A percentile compares a stretch with the other conserved stretches of the same genome.
phyloP scores from a whole-genome alignment of 2,113 vertebrate species.

The Odobenus rosmarus region DNA sequence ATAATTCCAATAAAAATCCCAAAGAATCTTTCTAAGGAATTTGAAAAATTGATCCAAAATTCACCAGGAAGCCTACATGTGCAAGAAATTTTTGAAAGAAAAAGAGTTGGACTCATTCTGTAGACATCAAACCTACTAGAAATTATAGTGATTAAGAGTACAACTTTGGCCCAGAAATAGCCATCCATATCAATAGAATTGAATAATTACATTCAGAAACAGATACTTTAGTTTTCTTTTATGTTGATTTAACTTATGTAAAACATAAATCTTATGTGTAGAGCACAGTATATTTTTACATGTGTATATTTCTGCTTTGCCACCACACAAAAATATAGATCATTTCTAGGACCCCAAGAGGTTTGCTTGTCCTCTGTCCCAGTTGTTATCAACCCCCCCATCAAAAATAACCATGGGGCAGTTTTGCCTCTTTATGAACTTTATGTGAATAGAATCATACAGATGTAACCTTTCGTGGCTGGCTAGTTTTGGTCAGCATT shows the following conservation, averaged over 20 bases:
- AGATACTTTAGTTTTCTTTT: not conserved
- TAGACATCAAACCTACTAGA: not conserved
- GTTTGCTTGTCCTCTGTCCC: not conserved
- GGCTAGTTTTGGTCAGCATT: not conserved
- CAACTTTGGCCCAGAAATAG: not conserved
- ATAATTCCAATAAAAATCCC: not conserved
- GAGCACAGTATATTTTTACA: not conserved
- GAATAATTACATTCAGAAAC: not conserved
- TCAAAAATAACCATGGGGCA: not conserved
- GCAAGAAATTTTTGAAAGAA: slow-evolving; percentile 11
- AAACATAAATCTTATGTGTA: not conserved
- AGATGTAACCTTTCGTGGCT: not conserved
- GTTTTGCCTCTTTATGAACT: not conserved
- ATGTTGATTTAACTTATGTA: not conserved
- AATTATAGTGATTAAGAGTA: not conserved
- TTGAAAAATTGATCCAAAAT: not conserved
- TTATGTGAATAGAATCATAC: not conserved
- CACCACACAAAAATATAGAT: not conserved
- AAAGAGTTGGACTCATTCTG: not conserved
- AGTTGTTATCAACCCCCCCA: not conserved
- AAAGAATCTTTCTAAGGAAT: not conserved
- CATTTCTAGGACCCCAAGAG: not conserved
- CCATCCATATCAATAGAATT: not conserved
- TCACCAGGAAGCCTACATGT: not conserved
- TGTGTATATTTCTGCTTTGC: not conserved